Evolutionary conservation across 2,888 invertebrate genomes (phyloP).

Genomic region (Euspilapteryx auroguttella): DNA sequence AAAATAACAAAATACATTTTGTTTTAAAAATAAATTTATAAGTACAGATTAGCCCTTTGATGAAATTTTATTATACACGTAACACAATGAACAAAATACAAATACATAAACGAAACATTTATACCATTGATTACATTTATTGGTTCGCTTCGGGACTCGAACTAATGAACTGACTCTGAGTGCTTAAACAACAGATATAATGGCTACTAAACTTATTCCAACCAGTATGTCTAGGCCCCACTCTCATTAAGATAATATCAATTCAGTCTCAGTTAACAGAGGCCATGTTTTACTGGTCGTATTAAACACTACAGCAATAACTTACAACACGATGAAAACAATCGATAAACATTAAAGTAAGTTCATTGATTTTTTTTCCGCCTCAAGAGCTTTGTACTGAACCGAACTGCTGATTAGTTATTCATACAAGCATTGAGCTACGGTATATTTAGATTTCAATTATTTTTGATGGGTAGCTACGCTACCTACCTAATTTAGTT

Average conservation of each 20-base stretch:
- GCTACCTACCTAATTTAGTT: too few relatives aligned
- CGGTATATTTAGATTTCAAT: too few relatives aligned
- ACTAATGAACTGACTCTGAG: slow-evolving; percentile 30
- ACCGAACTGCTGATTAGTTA: too few relatives aligned
- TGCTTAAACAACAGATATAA: too few relatives aligned
- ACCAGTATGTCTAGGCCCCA: slow-evolving; percentile 12
- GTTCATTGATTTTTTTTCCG: slow-evolving; percentile 18
- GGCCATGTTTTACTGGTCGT: slow-evolving; percentile 14
- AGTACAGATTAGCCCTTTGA: too few relatives aligned
- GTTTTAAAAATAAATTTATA: too few relatives aligned
- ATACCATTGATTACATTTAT: slow-evolving; percentile 21
- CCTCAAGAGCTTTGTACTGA: slow-evolving; percentile 18
- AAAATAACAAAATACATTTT: too few relatives aligned
- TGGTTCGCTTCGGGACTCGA: slow-evolving; percentile 21
- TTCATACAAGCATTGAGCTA: too few relatives aligned
- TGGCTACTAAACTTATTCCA: slow-evolving; percentile 19
- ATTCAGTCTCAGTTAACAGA: background rate
- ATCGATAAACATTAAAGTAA: slow-evolving; percentile 28
- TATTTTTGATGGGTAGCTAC: too few relatives aligned
- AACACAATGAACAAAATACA: too few relatives aligned
- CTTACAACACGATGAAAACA: slow-evolving; percentile 25
- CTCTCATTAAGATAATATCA: background rate
- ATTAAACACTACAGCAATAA: slow-evolving; percentile 17
- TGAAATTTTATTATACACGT: too few relatives aligned
- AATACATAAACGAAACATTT: too few relatives aligned